phyloP scores from a whole-genome alignment of 2,888 invertebrate genomes.

The Torymus auratus region DNA sequence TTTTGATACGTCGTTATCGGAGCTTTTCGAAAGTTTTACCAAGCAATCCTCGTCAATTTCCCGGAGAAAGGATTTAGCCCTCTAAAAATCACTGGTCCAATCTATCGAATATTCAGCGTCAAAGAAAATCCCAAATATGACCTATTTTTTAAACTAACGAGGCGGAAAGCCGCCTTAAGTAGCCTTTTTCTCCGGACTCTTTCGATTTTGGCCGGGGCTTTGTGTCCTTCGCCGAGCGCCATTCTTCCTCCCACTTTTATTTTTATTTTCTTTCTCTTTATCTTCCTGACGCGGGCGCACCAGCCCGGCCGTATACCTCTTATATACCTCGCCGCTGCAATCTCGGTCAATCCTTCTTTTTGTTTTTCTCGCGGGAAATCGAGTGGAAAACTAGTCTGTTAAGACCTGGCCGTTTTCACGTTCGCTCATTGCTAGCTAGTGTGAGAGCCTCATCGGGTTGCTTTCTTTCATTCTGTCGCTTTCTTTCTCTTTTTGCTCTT shows the following conservation, averaged over 20 bases:
- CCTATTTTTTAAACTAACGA: neutral
- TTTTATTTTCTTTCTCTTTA: constrained; percentile 46
- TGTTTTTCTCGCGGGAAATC: constrained; percentile 72
- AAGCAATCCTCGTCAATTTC: too few relatives aligned
- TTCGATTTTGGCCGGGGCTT: constrained; percentile 64
- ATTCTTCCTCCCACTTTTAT: constrained; percentile 22
- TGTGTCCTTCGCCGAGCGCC: constrained; percentile 30
- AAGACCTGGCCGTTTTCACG: constrained; percentile 63
- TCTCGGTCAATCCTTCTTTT: constrained; percentile 72
- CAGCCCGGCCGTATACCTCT: constrained; percentile 33
- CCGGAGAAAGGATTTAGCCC: too few relatives aligned
- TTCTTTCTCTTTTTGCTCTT: constrained; percentile 22
- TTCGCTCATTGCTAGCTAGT: constrained; percentile 41
- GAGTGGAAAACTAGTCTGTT: constrained; percentile 73
- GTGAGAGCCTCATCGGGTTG: constrained; percentile 35
- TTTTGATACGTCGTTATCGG: too few relatives aligned
- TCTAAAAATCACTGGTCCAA: too few relatives aligned
- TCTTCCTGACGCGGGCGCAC: constrained; percentile 30
- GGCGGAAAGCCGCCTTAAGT: constrained; percentile 58
- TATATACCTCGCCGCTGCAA: constrained; percentile 63
- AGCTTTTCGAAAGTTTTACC: too few relatives aligned
- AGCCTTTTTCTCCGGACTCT: constrained; percentile 62
- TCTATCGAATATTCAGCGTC: too few relatives aligned
- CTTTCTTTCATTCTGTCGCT: constrained; percentile 11
- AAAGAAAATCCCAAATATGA: neutral